Base-by-base conservation (phyloP, 2,113 vertebrate genomes). In the Cephalopholis sonnerati region DNA sequence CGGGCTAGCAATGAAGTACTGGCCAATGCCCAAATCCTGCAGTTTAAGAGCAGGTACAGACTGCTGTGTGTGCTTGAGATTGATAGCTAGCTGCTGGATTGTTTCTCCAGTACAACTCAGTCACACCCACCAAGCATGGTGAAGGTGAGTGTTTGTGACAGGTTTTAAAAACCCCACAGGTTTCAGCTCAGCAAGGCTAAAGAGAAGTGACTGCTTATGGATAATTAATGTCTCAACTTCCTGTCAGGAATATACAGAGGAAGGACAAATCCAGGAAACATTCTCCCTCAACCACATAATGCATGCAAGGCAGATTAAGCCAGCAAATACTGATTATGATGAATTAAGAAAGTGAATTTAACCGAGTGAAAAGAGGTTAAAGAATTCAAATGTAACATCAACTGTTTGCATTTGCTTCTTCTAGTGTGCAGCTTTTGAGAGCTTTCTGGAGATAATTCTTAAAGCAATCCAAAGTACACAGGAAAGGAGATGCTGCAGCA, bases 11-110 rank as follows among this genome's bases (percentile, higher is more conserved):
- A 76, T 73, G 67, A 87, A 79, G 64, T 73, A 79, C 78, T 41
- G 79, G 77, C 74, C 81, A 80, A 82, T 83, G 82, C 74, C 62
- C 54, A 83, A 77, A 90, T 86, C 88, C 88, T 82, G 66, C 88
- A 89, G 73, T 91, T 89, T 76, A 81, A 63, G 67, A 84, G 81
- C 71, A 70, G 58, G 64, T 73, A 44, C 11, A 2, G 62, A 61
- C 79, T 41, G 48, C 64, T 57, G 61, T 53, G 82, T 83, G 44
- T 41, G 24, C 25, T 53, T 51, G 57, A 78, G 79, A 84, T 71
- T 80, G 72, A 91, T 86, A 10, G 83, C 62, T 4, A 9, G 50
- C 77, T 53, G 66, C 76, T 78, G 65, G 73, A 86, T 51, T 74
- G 72, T 76, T 83, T 78, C 72, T 77, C 53, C 71, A 46, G 61